Base-by-base conservation (phyloP, 2,797 vertebrate genomes). In the Tenualosa thibaudeaui region DNA sequence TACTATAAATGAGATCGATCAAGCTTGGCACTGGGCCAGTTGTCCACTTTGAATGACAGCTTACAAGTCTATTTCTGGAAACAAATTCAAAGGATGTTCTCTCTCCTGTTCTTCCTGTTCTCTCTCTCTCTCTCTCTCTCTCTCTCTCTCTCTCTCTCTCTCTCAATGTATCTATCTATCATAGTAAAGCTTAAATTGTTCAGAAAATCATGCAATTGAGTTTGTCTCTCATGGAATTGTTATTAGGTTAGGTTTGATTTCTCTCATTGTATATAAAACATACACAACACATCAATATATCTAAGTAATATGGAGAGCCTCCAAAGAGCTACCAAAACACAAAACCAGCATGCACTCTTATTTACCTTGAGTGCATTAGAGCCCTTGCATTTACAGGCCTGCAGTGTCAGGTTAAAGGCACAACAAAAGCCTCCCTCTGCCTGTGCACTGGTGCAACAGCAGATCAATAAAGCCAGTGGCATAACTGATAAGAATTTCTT, bases 1-100 rank as follows among this genome's bases (percentile, higher is more conserved):
- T 95, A 91, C 95, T 93, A 94, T 91, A 91, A 95, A 96, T 71
- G 37, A 71, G 65, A 71, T 96, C 95, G 93, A 95, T 96, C 93
- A 82, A 81, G 83, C 84, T 86, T 95, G 95, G 94, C 93, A 86
- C 83, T 0, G 49, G 85, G 92, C 95, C 95, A 94, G 92, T n/a
- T 89, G 88, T 90, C 93, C 93, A 95, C 94, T 96, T 90, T 94
- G 94, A 95, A 91, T 90, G 92, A 93, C 92, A 87, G 90, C 65
- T 26, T 60, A 86, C 92, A 93, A 93, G 94, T 95, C 94, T 94
- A 94, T 94, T 92, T 92, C 89, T 87, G 85, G 87, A 85, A 84
- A 85, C 85, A 81, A 81, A 84, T 93, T 87, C 90, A 90, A 91
- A 92, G 93, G 89, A 94, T 91, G 91, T 88, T 86, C 81, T 82